Evolutionary conservation across 2,888 invertebrate genomes (phyloP).

Genomic region (Druceiella hillmani): DNA sequence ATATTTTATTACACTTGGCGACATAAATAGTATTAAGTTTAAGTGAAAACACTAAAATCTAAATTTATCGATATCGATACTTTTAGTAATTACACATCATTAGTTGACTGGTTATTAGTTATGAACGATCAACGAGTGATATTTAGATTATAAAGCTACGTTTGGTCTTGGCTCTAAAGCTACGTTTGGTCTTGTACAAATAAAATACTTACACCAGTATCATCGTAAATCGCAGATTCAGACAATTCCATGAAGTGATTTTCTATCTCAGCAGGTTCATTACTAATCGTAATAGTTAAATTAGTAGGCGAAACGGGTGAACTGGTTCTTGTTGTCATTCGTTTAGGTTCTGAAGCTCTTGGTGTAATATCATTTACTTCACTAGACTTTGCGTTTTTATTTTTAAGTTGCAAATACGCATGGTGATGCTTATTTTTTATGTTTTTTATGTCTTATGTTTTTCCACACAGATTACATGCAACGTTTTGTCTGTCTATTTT

Average conservation of each 20-base stretch:
- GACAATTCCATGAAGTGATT: too few species aligned
- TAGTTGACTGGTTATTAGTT: too few species aligned
- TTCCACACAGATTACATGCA: slow-evolving; percentile 13
- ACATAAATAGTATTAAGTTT: slow-evolving; percentile 8
- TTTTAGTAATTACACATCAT: too few species aligned
- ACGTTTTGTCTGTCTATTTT: slow-evolving; percentile 10
- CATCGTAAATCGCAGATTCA: slow-evolving; percentile 15
- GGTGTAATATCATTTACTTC: too few species aligned
- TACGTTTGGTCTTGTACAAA: slow-evolving; percentile 12
- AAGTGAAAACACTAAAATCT: too few species aligned
- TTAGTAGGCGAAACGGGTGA: too few species aligned
- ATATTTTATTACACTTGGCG: slow-evolving; percentile 9
- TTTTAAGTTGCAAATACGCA: slow-evolving; percentile 16
- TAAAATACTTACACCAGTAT: slow-evolving; percentile 15
- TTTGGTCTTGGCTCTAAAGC: too few species aligned
- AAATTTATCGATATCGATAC: too few species aligned
- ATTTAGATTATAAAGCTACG: too few species aligned
- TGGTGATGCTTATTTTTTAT: slow-evolving; percentile 17
- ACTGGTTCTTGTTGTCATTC: slow-evolving; percentile 7
- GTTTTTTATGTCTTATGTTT: slow-evolving; percentile 17
- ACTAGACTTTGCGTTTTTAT: slow-evolving; percentile 11
- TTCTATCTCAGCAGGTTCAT: slow-evolving; percentile 10
- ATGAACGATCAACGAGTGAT: slow-evolving; percentile 7
- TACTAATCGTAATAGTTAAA: slow-evolving; percentile 7
- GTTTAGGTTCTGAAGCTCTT: too few species aligned